A percentile compares a stretch with the other conserved stretches of the same genome.
phyloP scores from a whole-genome alignment of 1,140 invertebrate species.

The Drosophila equinoxialis region DNA sequence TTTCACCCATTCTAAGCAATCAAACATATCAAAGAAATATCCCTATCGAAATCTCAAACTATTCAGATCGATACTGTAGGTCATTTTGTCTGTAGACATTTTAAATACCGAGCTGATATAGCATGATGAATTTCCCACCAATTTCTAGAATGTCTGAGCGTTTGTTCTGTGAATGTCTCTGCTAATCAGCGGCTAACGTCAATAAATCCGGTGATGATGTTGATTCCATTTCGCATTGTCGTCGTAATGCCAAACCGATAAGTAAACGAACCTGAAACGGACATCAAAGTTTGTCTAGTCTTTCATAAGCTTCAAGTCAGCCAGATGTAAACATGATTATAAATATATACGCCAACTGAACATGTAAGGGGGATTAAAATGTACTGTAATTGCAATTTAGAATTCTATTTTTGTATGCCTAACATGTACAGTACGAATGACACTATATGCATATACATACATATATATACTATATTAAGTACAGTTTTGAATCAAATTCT shows the following conservation, averaged over 20 bases:
- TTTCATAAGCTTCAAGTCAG: conserved; percentile 10
- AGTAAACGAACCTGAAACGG: conserved; percentile 29
- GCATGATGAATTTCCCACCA: neutral
- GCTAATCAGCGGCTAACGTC: conserved; percentile 15
- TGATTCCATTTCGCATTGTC: conserved; percentile 28
- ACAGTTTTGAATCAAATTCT: conserved; percentile 22
- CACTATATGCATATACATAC: conserved; percentile 3
- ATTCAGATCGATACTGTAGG: too few relatives aligned
- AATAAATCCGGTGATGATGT: conserved; percentile 28
- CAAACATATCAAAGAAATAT: too few relatives aligned
- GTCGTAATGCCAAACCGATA: conserved; percentile 26
- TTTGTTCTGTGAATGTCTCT: neutral
- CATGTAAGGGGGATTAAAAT: neutral
- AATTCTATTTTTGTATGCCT: conserved; percentile 44
- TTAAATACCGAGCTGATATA: too few relatives aligned
- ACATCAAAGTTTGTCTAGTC: conserved; percentile 5
- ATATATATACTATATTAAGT: conserved; percentile 6
- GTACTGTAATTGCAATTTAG: conserved; percentile 14
- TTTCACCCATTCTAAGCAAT: too few relatives aligned
- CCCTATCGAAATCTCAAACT: too few relatives aligned
- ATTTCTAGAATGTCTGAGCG: neutral
- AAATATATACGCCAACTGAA: neutral
- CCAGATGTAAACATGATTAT: conserved; percentile 4
- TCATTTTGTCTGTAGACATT: too few relatives aligned
- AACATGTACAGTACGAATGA: conserved; percentile 51